Evolutionary conservation across 1,140 invertebrate genomes (phyloP), one percentile per base, ranked within the genome.

Genomic region (Hirudo medicinalis): DNA sequence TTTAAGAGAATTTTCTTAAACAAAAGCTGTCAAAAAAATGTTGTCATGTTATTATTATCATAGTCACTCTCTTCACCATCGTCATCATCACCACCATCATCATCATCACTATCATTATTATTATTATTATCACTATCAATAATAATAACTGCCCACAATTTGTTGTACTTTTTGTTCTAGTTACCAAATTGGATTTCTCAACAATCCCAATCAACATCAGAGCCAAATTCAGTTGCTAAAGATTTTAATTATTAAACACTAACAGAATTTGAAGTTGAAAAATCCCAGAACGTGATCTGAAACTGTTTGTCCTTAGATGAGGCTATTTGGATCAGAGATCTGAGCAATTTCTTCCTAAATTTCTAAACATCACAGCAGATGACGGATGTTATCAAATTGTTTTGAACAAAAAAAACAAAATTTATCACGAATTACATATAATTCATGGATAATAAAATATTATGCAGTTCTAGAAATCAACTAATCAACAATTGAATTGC

Each of bases 211-310:
- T 36, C 32, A 36, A 36, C 6, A 36, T 36, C 32, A 36, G 32
- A 2, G 6, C 32, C 2, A 36, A 2, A 36, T 36, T 36, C 32
- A 25, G 17, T 19, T 22, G 22, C 8, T 25, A 22, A 63, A 63
- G 8, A 63, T 22, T 22, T 6, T 19, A 63, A 15, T 63, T 13
- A 63, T 22, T 22, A 5, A 63, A 13, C 1, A 63, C 57, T 25
- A 4, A 63, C 57, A 63, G 57, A 63, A 63, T 25, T 22, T 32
- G 57, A 32, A 2, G 57, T 11, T 63, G 57, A 25, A 32, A 63
- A 63, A 32, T 63, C 22, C 57, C 57, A 63, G 57, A 25, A 63
- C 8, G 57, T 63, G 13, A 63, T 63, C 20, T 63, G 57, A 22
- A 63, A 63, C 57, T 63, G 22, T 22, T 63, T 63, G 57, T 63